Evolutionary conservation across 2,888 invertebrate species (phyloP), one percentile per base, ranked within the genome.

Genomic region (Heliconius erato): DNA sequence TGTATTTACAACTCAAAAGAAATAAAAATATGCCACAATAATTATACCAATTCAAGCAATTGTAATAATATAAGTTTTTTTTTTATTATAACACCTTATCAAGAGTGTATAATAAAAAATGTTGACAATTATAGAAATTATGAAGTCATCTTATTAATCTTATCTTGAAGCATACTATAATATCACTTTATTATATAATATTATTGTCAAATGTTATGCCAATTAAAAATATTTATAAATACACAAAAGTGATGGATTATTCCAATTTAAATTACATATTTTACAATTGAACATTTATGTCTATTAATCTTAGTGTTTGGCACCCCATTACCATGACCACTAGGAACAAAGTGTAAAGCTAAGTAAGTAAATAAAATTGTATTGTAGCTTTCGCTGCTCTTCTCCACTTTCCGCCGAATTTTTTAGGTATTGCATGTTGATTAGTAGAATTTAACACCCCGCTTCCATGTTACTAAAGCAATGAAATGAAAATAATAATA

Each of bases 131-230:
- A 32, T 28, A 71, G 12, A 69, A 68, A 68, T 77, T 63, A 68
- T 32, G 59, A 59, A 67, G 40, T 74, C 74, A 69, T 26, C 76
- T 72, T 26, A 72, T 72, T 26, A 72, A 44, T 72, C 40, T 72
- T 72, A 72, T 79, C 23, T 63, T 68, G 12, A 74, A 72, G 59
- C 16, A 71, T 28, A 28, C 16, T 67, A 69, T 35, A 67, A 54
- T 65, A 65, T 79, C 49, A 78, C 19, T 19, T 35, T 44, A 44
- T 71, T 71, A 72, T 14, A 40, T 40, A 44, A 14, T n/a, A n/a
- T 3, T 72, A 28, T 44, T 44, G 14, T 44, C 16, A 67, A 67
- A 67, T 67, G 16, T 67, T 6, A 28, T 67, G 65, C 67, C 16
- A 67, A 67, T 67, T 67, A 67, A 67, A 67, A 26, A 26, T 67